Conservation (phyloP, 2,113 vertebrate genomes). For the Leptobrachium leishanense region DNA sequence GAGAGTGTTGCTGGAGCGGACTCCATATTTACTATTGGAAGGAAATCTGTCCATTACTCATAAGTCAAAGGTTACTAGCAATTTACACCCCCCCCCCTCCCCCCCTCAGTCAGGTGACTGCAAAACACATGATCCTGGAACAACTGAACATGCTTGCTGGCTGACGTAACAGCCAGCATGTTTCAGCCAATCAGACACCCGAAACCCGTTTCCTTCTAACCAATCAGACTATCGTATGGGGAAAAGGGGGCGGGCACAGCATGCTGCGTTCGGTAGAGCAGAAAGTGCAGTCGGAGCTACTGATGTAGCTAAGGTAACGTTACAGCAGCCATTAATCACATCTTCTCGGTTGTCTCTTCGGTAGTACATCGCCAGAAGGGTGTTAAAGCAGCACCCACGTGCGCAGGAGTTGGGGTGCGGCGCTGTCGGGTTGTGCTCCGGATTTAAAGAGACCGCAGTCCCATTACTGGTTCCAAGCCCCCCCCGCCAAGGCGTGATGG, state of each 20-base stretch:
- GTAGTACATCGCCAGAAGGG: too few relatives aligned
- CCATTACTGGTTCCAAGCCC: not conserved
- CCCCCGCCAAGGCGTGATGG: not conserved
- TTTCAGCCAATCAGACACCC: slow-evolving; percentile 3
- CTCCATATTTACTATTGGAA: not conserved
- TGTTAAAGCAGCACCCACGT: not conserved
- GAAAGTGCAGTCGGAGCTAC: not conserved
- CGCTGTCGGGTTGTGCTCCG: not conserved
- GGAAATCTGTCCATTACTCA: not conserved
- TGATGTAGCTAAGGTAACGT: not conserved
- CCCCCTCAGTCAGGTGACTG: slow-evolving; percentile 80
- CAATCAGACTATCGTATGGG: not conserved
- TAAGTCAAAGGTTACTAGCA: slow-evolving; percentile 23
- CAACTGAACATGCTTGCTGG: slow-evolving; percentile 60
- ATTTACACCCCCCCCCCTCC: slow-evolving; percentile 48
- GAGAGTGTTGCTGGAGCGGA: too few relatives aligned
- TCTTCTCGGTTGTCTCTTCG: too few relatives aligned
- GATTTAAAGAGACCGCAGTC: not conserved
- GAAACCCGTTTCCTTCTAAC: fast-evolving
- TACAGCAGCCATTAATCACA: not conserved
- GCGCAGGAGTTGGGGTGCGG: not conserved
- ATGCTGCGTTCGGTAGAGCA: slow-evolving; percentile 41
- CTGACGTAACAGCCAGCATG: not conserved
- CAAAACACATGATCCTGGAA: slow-evolving; percentile 57
- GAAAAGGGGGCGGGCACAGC: slow-evolving; percentile 50